These are phyloP conservation scores for Melanotaenia boesemani DNA, from an alignment of 2,797 vertebrate genomes.

Conservation along the genomic window DNA sequence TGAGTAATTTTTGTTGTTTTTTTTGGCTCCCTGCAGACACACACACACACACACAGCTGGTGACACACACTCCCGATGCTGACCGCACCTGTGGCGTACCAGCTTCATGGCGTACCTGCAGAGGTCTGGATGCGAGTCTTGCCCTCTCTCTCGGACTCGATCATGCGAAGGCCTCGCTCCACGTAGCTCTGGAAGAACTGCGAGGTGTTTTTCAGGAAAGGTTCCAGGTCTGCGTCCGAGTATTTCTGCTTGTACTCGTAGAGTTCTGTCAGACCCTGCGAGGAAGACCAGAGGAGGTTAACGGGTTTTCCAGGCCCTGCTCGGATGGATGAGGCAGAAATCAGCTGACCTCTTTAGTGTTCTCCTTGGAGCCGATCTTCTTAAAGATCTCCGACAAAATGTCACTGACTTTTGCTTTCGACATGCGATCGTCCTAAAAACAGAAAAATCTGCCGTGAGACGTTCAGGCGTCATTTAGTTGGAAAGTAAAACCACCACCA, in stretches of 20 bases:
- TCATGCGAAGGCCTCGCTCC: slow-evolving; percentile 95
- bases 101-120: slow-evolving; percentile 79
- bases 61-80: too few relatives aligned
- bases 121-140: slow-evolving; percentile 90
- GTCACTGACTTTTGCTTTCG: slow-evolving; percentile 96
- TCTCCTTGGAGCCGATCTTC: slow-evolving; percentile 99
- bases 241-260: slow-evolving; percentile 99
- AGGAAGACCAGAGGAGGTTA: not conserved
- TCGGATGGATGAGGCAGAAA: not conserved
- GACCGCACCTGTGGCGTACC: not conserved
- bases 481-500: too few relatives aligned
- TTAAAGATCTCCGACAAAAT: slow-evolving; percentile 98
- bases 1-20: too few relatives aligned
- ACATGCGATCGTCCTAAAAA: slow-evolving; percentile 92
- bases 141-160: slow-evolving; percentile 94
- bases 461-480: too few relatives aligned
- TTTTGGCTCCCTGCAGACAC: too few relatives aligned
- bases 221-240: slow-evolving; percentile 94
- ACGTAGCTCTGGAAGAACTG: slow-evolving; percentile 99
- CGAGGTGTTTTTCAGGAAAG: slow-evolving; percentile 95
- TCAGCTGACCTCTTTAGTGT: slow-evolving; percentile 92
- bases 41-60: not conserved
- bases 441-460: not conserved
- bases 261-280: slow-evolving; percentile 93
- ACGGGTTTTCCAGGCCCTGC: not conserved